Base-by-base conservation (phyloP, 1,140 invertebrate species). In the Centruroides vittatus region DNA sequence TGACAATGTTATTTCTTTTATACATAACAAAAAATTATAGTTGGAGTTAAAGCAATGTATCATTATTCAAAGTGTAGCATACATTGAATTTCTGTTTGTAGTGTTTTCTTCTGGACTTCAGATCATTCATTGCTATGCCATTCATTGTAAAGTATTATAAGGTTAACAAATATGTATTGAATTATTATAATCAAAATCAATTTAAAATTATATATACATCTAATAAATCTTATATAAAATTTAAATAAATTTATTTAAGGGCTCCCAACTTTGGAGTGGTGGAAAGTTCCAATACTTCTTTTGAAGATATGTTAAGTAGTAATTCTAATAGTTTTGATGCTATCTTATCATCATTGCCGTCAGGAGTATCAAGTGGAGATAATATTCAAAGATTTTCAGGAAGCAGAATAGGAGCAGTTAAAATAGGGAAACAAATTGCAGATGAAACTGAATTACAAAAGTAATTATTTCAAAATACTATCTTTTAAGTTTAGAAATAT, bases 341-440 rank as follows among this genome's bases (percentile, higher is more conserved):
- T 41, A 56, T 65, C 23, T 35, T 65, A 1, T 61, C 61, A 13
- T 55, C 57, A 13, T 48, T 65, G 11, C 64, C 64, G 12, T 61
- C 59, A 12, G 58, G 57, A 52, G 53, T 5, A 34, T 54, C 49
- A 35, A 36, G 57, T 51, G 59, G 60, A 23, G 63, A 65, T 35
- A 11, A 41, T 41, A 6, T 53, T 13, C 47, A 53, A 4, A 60
- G 48, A 48, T 47, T 60, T 12, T 34, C 57, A 7, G 59, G 55
- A 5, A 72, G 68, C 34, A 64, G 67, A 52, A 60, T 70, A 13
- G 72, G 72, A n/a, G 72, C 72, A 7, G 72, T 71, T 36, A 67
- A 72, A 55, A 74, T 75, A 54, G 73, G 73, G 9, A 62, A 70
- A 58, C 71, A 73, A 60, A 74, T 75, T 47, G 73, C 72, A 13